phyloP scores from a whole-genome alignment of 2,888 invertebrate genomes.

The Elegia similella region DNA sequence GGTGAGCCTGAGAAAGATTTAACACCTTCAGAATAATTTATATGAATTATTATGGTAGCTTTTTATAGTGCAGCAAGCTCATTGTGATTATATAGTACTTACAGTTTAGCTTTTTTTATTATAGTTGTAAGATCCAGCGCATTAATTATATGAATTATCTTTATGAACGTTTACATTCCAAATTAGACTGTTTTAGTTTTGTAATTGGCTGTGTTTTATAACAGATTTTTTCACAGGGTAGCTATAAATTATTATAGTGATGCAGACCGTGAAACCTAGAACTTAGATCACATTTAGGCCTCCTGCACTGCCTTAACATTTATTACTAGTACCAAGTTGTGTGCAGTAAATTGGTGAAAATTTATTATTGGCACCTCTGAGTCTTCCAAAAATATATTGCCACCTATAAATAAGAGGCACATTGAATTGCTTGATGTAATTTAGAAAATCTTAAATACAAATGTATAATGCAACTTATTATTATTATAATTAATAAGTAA shows the following conservation, averaged over 20 bases:
- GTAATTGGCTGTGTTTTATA: conserved; percentile 63
- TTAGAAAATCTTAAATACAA: no score
- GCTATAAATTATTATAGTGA: not conserved
- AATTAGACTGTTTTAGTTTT: conserved; percentile 54
- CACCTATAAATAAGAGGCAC: no score
- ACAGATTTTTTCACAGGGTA: conserved; percentile 23
- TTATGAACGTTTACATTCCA: conserved; percentile 70
- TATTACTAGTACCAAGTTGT: no score
- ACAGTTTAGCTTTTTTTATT: conserved; percentile 71
- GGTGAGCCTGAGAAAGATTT: conserved; percentile 88
- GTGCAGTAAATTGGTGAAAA: no score
- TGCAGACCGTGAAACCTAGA: not conserved
- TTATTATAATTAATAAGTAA: no score
- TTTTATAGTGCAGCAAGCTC: conserved; percentile 64
- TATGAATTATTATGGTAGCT: conserved; percentile 40
- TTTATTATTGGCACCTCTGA: no score
- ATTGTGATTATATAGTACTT: conserved; percentile 77
- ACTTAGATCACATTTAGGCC: no score
- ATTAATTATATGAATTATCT: conserved; percentile 41
- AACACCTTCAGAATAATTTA: conserved; percentile 85
- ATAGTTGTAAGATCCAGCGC: conserved; percentile 53
- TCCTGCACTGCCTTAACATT: no score
- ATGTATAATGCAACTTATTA: no score
- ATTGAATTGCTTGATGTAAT: no score
- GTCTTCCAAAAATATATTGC: no score